Percentiles rank a stretch among this genome's conserved stretches.
phyloP scores from a whole-genome alignment of 2,888 invertebrate species.

The Aquatica leii region DNA sequence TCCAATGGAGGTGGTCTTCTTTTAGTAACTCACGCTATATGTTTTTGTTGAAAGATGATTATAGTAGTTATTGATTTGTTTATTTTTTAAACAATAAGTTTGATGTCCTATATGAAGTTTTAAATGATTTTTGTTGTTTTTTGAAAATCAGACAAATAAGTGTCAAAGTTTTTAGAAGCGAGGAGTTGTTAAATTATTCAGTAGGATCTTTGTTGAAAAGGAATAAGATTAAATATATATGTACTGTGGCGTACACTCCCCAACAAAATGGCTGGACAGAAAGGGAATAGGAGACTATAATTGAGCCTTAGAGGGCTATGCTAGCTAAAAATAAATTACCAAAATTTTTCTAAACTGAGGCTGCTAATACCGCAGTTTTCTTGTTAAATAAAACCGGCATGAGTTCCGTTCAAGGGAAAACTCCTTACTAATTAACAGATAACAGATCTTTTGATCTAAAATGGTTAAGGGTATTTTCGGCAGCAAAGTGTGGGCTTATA shows the following conservation, averaged over 20 bases:
- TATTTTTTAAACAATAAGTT: constrained; percentile 40
- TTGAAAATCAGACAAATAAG: constrained; percentile 42
- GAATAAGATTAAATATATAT: constrained; percentile 46
- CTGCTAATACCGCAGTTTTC: constrained; percentile 41
- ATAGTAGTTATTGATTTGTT: constrained; percentile 4
- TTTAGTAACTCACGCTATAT: constrained; percentile 1
- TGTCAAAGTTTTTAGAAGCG: neutral
- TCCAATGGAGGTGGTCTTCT: neutral
- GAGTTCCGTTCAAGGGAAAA: constrained; percentile 36
- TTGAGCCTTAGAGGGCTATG: constrained; percentile 50
- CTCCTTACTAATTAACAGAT: constrained; percentile 53
- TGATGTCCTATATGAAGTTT: constrained; percentile 29
- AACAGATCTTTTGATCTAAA: constrained; percentile 20
- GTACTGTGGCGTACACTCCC: too few species aligned
- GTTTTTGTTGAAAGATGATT: neutral
- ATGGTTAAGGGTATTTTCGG: neutral
- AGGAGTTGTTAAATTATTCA: too few species aligned
- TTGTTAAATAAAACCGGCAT: constrained; percentile 40
- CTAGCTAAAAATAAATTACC: too few species aligned
- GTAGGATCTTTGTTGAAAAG: constrained; percentile 35
- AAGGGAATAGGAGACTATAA: constrained; percentile 51
- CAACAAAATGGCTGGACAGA: constrained; percentile 55
- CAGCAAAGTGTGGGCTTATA: too few species aligned
- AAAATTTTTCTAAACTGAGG: constrained; percentile 45
- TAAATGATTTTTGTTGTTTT: constrained; percentile 29